These are phyloP conservation scores for Ophion slaviceki DNA, from an alignment of 2,888 invertebrate genomes.

Conservation along the genomic window DNA sequence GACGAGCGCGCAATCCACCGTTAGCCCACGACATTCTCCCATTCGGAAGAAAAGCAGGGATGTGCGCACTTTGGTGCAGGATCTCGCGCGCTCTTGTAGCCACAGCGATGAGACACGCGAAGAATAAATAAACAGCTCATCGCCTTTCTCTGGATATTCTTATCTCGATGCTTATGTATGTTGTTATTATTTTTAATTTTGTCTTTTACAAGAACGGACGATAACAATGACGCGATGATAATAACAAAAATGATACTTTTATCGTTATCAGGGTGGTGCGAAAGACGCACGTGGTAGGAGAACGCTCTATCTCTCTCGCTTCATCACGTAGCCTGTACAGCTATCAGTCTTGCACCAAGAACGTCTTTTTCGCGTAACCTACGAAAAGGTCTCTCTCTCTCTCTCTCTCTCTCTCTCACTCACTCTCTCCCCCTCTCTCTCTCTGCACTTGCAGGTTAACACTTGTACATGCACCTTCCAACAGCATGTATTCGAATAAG, in stretches of 20 bases:
- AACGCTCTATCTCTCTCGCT: not conserved
- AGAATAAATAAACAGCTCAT: not conserved
- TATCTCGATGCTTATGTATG: not conserved
- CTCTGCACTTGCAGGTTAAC: too few relatives aligned
- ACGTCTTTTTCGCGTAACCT: too few relatives aligned
- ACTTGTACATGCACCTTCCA: too few relatives aligned
- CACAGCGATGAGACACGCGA: not conserved
- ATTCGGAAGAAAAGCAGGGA: conserved; percentile 48
- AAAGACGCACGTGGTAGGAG: too few relatives aligned
- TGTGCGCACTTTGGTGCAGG: not conserved
- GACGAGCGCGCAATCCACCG: conserved; percentile 38
- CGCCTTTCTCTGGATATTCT: not conserved
- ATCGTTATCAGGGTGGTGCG: not conserved
- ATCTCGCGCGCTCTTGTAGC: not conserved
- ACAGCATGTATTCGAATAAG: too few relatives aligned
- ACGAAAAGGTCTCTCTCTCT: too few relatives aligned
- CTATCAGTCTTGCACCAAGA: too few relatives aligned
- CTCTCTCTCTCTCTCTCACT: too few relatives aligned
- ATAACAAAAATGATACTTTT: conserved; percentile 2
- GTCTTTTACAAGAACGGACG: not conserved
- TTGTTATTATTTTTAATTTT: not conserved
- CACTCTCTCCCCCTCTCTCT: too few relatives aligned
- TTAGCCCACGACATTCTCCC: conserved; percentile 48
- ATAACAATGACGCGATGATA: not conserved
- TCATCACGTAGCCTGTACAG: too few relatives aligned